Percentiles rank a stretch among this genome's conserved stretches.
Evolutionary conservation across 1,140 invertebrate species (phyloP).

Genomic region (Ips typographus): DNA sequence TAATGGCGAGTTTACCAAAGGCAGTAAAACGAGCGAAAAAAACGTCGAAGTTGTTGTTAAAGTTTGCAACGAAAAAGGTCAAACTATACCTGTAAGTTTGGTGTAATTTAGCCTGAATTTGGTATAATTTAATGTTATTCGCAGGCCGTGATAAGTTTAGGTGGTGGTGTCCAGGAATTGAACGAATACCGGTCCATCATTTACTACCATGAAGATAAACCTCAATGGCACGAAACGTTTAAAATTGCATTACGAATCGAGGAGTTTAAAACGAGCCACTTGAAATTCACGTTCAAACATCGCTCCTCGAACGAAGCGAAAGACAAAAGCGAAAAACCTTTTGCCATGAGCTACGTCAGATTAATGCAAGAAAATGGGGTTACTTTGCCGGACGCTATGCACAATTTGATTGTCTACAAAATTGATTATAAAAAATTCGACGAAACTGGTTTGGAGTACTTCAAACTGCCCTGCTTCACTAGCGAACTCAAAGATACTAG

Average conservation of each 20-base stretch:
- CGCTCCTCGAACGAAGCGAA: slow-evolving; percentile 86
- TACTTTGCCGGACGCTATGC: slow-evolving; percentile 78
- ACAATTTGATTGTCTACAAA: slow-evolving; percentile 90
- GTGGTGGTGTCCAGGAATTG: slow-evolving; percentile 70
- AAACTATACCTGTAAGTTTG: slow-evolving; percentile 61
- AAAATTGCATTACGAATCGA: slow-evolving; percentile 90
- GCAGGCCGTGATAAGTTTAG: slow-evolving; percentile 79
- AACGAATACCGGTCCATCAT: slow-evolving; percentile 86
- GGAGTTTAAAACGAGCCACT: slow-evolving; percentile 86
- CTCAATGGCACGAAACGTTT: slow-evolving; percentile 89
- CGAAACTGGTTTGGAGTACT: slow-evolving; percentile 67
- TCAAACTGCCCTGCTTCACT: slow-evolving; percentile 72
- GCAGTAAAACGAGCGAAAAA: slow-evolving; percentile 83
- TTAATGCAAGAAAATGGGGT: slow-evolving; percentile 90
- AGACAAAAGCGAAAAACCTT: slow-evolving; percentile 87
- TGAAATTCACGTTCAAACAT: slow-evolving; percentile 91
- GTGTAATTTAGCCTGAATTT: background rate
- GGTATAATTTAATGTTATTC: slow-evolving; percentile 40
- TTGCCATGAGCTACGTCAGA: slow-evolving; percentile 84
- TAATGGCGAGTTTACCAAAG: slow-evolving; percentile 80
- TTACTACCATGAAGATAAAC: slow-evolving; percentile 93
- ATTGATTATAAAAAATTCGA: slow-evolving; percentile 82
- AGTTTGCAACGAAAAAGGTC: slow-evolving; percentile 81
- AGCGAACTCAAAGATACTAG: slow-evolving; percentile 61
- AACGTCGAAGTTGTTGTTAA: slow-evolving; percentile 87